Conservation (phyloP, 2,797 vertebrate species). For the Rhabdomys pumilio region DNA sequence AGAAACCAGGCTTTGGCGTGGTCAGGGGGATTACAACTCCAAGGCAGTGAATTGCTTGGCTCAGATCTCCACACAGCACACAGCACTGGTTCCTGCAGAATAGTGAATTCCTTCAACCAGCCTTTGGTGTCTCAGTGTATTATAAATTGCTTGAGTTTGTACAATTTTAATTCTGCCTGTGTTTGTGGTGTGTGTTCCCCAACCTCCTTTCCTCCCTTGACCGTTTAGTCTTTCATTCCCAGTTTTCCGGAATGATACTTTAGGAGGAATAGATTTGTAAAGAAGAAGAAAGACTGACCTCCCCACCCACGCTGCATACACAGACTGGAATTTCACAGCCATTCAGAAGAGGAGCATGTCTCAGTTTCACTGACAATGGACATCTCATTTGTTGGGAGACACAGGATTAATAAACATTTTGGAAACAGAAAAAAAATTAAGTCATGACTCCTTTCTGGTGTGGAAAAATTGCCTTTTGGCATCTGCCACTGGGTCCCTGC, state of each 20-base stretch:
- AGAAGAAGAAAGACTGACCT: slow-evolving; percentile 89
- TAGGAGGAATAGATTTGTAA: slow-evolving; percentile 96
- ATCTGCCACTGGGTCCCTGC: slow-evolving; percentile 84
- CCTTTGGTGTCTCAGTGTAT: slow-evolving; percentile 77
- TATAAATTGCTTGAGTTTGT: slow-evolving; percentile 93
- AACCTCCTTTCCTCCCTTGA: too few species aligned
- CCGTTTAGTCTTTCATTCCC: slow-evolving; percentile 87
- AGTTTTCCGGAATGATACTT: slow-evolving; percentile 92
- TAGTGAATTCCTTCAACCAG: too few species aligned
- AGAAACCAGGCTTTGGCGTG: too few species aligned
- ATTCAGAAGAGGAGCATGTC: slow-evolving; percentile 95
- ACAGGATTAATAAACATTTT: slow-evolving; percentile 89
- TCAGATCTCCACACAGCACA: too few species aligned
- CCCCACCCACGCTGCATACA: slow-evolving; percentile 90
- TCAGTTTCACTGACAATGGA: slow-evolving; percentile 94
- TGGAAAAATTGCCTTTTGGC: slow-evolving; percentile 62
- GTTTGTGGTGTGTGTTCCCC: too few species aligned
- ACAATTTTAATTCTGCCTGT: slow-evolving; percentile 64
- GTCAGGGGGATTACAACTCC: too few species aligned
- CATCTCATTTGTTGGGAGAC: slow-evolving; percentile 92
- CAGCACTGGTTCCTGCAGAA: too few species aligned
- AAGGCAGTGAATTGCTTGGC: too few species aligned
- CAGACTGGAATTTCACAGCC: slow-evolving; percentile 89
- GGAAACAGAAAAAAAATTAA: slow-evolving; percentile 87
- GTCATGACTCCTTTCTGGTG: slow-evolving; percentile 79